These are phyloP conservation scores for Heptranchias perlo DNA, from an alignment of 2,113 vertebrate genomes.

Conservation along the genomic window DNA sequence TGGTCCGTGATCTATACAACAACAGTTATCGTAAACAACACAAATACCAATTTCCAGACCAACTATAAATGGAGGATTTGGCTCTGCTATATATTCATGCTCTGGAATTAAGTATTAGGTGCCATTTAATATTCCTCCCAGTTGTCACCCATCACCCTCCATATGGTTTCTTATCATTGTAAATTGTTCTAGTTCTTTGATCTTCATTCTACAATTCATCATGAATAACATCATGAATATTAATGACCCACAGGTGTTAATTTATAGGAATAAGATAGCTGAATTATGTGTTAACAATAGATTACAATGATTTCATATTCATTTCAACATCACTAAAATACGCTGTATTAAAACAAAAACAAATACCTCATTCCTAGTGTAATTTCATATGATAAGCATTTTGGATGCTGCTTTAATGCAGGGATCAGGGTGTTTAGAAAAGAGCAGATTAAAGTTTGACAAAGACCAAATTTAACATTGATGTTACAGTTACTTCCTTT, in stretches of 20 bases:
- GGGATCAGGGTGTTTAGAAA: slow-evolving; percentile 10
- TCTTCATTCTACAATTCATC: slow-evolving; percentile 33
- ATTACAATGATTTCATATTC: slow-evolving; percentile 33
- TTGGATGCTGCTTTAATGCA: neutral
- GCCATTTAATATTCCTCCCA: slow-evolving; percentile 31
- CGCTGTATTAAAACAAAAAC: neutral
- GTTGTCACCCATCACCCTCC: slow-evolving; percentile 32
- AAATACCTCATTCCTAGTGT: neutral
- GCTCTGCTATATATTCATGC: slow-evolving; percentile 6
- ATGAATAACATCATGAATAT: slow-evolving; percentile 38
- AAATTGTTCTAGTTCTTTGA: slow-evolving; percentile 36
- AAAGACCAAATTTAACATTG: slow-evolving; percentile 27
- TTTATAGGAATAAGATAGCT: slow-evolving; percentile 32
- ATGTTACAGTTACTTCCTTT: slow-evolving; percentile 30
- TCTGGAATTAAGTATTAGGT: slow-evolving; percentile 15
- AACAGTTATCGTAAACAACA: neutral
- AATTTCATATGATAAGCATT: neutral
- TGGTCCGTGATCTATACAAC: neutral
- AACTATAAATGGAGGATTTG: slow-evolving; percentile 1
- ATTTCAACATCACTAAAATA: slow-evolving; percentile 22
- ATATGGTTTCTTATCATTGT: slow-evolving; percentile 38
- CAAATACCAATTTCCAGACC: slow-evolving; percentile 15
- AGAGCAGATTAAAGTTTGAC: slow-evolving; percentile 31
- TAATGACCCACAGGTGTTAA: slow-evolving; percentile 38
- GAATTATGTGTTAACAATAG: slow-evolving; percentile 38